Evolutionary conservation across 2,888 invertebrate species (phyloP), one percentile per base, ranked within the genome.

Genomic region (Machimus rusticus): DNA sequence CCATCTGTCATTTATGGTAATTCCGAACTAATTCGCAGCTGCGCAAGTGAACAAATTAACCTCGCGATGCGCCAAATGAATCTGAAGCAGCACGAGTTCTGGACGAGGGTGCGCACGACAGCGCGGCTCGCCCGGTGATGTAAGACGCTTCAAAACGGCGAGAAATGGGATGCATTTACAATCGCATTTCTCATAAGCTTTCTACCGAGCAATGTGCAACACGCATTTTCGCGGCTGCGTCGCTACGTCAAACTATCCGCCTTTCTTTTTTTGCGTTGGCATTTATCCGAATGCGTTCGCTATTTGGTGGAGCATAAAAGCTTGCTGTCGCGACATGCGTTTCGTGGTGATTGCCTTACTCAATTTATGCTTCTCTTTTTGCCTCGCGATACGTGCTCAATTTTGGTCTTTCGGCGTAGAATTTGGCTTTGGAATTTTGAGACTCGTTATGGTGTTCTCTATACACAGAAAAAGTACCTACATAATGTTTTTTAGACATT

Each of bases 1-100:
- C 77, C 86, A 86, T 77, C 86, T 51, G 77, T 76, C 86, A 86
- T 77, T 86, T 86, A 86, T 86, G 86, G 86, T 77, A 86, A 86
- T 86, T 86, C 57, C 74, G 51, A 86, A 86, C 55, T 77, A 86
- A 86, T 55, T 77, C 77, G 34, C 51, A 55, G 74, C 23, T 77
- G 86, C 37, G 77, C 74, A 77, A 76, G 86, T 85, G 43, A 74
- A 74, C 85, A 37, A 34, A 74, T 43, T 79, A 79, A 46, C 79
- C 46, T 79, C 79, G 79, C 46, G 46, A 79, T 79, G 28, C 79
- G 16, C 46, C 46, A 79, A 79, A 79, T 79, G 76, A 66, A 66
- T 66, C 66, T 66, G 66, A 66, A 84, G n/a, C 66, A 57, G 82
- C 82, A 84, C 57, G 79, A 39, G 82, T 66, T 82, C 82, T 57